Conservation (phyloP, 2,113 vertebrate genomes). For the Ammospiza caudacuta region DNA sequence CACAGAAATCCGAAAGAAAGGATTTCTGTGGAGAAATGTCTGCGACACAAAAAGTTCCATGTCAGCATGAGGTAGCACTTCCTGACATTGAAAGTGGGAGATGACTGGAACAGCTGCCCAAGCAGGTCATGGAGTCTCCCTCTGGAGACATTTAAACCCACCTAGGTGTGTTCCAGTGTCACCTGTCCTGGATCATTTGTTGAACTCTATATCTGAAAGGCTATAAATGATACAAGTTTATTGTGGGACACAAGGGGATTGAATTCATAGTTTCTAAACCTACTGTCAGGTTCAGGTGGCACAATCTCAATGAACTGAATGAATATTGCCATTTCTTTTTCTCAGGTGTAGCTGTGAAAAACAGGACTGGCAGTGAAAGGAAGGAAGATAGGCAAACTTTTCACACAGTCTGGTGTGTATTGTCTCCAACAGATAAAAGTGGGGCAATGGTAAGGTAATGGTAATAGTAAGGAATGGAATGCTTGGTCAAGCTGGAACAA, state of each 20-base stretch:
- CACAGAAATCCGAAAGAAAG: too few species aligned
- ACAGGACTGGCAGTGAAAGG: not conserved
- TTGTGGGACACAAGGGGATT: not conserved
- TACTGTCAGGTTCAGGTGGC: not conserved
- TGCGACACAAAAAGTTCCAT: not conserved
- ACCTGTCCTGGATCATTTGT: not conserved
- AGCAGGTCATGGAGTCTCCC: not conserved
- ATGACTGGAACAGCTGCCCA: not conserved
- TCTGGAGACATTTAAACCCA: not conserved
- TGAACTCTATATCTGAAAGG: not conserved
- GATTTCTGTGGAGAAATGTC: too few species aligned
- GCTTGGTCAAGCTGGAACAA: not conserved
- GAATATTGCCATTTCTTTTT: not conserved
- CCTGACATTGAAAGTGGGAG: not conserved
- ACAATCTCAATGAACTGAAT: not conserved
- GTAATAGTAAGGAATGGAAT: not conserved
- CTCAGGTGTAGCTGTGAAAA: not conserved
- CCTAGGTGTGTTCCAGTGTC: not conserved
- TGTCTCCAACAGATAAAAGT: not conserved
- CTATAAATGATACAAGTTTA: not conserved
- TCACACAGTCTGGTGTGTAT: not conserved
- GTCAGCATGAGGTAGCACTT: not conserved
- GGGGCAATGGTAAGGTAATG: not conserved
- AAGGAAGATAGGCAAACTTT: not conserved
- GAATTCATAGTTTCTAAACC: not conserved